Base-by-base conservation (phyloP, 2,888 invertebrate genomes). In the Mamestra brassicae region DNA sequence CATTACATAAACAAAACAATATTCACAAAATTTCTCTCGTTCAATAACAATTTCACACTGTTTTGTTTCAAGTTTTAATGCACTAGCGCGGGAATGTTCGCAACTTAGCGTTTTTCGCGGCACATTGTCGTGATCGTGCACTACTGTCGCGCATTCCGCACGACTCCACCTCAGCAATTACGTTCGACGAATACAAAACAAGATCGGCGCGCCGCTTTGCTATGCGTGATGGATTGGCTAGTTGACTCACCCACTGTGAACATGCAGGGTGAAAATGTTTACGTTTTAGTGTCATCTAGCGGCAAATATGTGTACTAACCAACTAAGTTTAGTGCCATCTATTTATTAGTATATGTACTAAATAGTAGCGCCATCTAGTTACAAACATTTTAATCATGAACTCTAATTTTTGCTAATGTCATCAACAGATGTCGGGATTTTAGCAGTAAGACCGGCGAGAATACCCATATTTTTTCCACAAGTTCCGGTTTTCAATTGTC, bases 101-200 rank as follows among this genome's bases (percentile, higher is more conserved):
- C 63, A 78, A 70, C 26, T 83, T 70, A 83, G 89, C 88, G 75
- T 92, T 94, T 93, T 95, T 95, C 94, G 92, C 92, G 89, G 88
- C 87, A 90, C 93, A 94, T 94, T 92, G 91, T 93, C 84, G 87
- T 88, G 87, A 87, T 89, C 91, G 93, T 93, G 91, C 92, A 89
- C 90, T 93, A 94, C 91, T 88, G 90, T 86, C 89, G 89, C 90
- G 86, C 90, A 92, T 91, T 91, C 92, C 92, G 83, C 91, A 93
- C 95, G 90, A 93, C 95, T 94, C 85, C 17, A 92, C 93, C 88
- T 87, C 81, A 84, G 84, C 92, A 90, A 89, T 92, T 94, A 95
- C 95, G 94, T 90, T 92, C 89, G 80, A 87, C 88, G 95, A 95
- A 96, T 96, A 96, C 95, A 93, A 95, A 96, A 94, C 85, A 84